Conservation (phyloP, 2,113 vertebrate genomes). For the Charadrius vociferus region DNA sequence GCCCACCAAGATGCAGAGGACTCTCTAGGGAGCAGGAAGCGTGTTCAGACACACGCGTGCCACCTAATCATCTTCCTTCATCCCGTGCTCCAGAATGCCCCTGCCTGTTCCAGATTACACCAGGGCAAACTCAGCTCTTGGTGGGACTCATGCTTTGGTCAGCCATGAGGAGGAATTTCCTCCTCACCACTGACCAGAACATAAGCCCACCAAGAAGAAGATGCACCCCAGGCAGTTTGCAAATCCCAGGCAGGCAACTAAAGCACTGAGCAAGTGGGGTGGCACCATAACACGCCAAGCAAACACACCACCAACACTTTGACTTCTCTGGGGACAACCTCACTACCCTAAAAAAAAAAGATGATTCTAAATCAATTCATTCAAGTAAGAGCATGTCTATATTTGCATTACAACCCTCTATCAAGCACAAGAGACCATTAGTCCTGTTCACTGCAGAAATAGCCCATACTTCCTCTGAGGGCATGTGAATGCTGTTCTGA, state of each 20-base stretch:
- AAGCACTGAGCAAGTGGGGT: not conserved
- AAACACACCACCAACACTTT: not conserved
- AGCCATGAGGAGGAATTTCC: not conserved
- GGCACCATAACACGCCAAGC: not conserved
- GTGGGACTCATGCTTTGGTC: not conserved
- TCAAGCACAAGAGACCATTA: not conserved
- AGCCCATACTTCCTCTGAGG: not conserved
- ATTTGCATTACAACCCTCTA: not conserved
- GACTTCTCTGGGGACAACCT: not conserved
- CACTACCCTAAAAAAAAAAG: not conserved
- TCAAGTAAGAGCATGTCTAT: not conserved
- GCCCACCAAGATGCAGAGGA: not conserved
- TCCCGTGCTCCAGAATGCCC: not conserved
- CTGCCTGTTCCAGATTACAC: not conserved
- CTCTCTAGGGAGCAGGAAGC: not conserved
- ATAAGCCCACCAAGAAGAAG: not conserved
- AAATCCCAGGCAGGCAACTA: not conserved
- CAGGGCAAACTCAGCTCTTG: not conserved
- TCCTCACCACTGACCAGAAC: not conserved
- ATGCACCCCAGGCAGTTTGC: too few relatives aligned
- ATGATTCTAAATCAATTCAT: not conserved
- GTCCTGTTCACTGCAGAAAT: conserved; percentile 6
- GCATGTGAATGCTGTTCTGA: not conserved
- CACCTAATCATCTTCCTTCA: not conserved
- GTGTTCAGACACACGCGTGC: not conserved